A percentile compares a stretch with the other conserved stretches of the same genome.
Conservation (phyloP, 2,113 vertebrate genomes). For the Melanocharis versteri region DNA sequence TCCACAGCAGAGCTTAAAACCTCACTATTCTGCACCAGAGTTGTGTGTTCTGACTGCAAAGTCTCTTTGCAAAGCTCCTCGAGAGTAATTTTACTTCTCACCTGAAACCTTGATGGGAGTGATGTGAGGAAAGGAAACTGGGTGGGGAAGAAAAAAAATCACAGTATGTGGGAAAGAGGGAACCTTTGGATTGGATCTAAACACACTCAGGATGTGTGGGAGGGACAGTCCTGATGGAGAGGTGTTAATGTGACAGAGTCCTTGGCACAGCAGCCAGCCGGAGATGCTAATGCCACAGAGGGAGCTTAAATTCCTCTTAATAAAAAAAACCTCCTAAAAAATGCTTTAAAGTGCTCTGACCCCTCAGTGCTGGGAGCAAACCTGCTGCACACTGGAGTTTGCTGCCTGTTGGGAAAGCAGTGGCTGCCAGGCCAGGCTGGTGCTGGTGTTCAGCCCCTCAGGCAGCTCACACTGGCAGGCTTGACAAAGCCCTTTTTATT, state of each 20-base stretch:
- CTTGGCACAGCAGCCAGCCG: not conserved
- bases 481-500: not conserved
- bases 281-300: not conserved
- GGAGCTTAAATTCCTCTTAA: not conserved
- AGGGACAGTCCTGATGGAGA: not conserved
- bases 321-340: not conserved
- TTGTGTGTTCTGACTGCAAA: conserved; percentile 42
- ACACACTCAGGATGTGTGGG: not conserved
- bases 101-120: not conserved
- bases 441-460: not conserved
- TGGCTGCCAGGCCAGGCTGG: not conserved
- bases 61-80: conserved; percentile 46
- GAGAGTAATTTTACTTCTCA: not conserved
- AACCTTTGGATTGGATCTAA: not conserved
- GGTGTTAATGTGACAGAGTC: not conserved
- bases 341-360: not conserved
- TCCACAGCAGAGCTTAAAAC: not conserved
- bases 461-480: not conserved
- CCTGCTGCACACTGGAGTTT: not conserved
- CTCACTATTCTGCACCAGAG: conserved; percentile 44
- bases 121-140: not conserved
- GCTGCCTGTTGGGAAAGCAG: not conserved
- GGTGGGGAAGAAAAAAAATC: not conserved
- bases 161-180: not conserved
- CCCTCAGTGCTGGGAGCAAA: not conserved